Evolutionary conservation across 1,140 invertebrate genomes (phyloP).

Genomic region (Solen grandis): DNA sequence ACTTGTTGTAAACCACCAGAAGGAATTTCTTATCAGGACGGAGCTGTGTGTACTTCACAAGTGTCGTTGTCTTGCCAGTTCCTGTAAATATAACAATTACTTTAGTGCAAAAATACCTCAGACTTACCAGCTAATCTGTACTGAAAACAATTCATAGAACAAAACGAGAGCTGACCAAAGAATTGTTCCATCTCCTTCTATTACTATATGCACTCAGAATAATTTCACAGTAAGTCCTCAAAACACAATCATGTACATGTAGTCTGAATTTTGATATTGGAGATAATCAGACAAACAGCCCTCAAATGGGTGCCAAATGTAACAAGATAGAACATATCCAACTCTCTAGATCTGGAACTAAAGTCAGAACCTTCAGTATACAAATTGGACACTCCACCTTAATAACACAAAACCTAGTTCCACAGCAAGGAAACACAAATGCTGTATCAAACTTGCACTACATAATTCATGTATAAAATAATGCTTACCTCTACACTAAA

Average conservation of each 20-base stretch:
- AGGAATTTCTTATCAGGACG: conserved; percentile 78
- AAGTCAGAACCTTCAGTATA: too few relatives aligned
- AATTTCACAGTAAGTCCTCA: background rate
- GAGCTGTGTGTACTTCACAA: conserved; percentile 77
- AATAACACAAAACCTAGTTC: too few relatives aligned
- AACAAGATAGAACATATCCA: too few relatives aligned
- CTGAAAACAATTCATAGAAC: background rate
- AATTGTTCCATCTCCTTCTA: too few relatives aligned
- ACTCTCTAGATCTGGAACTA: too few relatives aligned
- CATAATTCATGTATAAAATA: background rate
- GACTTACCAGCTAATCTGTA: background rate
- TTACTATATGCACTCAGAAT: background rate
- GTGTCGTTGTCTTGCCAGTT: conserved; percentile 81
- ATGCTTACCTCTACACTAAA: background rate
- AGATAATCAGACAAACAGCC: too few relatives aligned
- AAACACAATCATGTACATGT: too few relatives aligned
- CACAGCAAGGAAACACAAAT: too few relatives aligned
- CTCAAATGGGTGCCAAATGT: too few relatives aligned
- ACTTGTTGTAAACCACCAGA: conserved; percentile 81
- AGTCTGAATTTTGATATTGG: too few relatives aligned
- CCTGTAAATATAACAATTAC: conserved; percentile 69
- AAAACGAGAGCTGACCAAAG: too few relatives aligned
- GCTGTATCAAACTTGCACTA: background rate
- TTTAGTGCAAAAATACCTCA: background rate
- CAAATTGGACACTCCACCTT: too few relatives aligned